Conservation (phyloP, 2,888 invertebrate genomes). For the Drosophila mimica region DNA sequence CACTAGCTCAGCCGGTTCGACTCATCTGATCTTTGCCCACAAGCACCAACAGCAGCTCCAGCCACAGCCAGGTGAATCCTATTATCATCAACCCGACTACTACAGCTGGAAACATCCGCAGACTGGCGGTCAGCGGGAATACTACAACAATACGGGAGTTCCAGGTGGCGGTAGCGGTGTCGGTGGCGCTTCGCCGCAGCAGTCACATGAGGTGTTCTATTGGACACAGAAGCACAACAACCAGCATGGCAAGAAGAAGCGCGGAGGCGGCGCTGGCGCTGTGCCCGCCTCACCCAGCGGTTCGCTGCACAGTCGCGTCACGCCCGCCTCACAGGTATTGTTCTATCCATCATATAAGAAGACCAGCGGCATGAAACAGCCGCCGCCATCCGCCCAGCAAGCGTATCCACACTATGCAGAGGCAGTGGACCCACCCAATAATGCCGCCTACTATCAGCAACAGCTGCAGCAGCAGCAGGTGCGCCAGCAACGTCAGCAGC, state of each 20-base stretch:
- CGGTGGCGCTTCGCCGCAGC: slow-evolving; percentile 66
- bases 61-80: slow-evolving; percentile 65
- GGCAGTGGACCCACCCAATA: slow-evolving; percentile 78
- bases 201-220: slow-evolving; percentile 83
- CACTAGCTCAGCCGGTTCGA: slow-evolving; percentile 84
- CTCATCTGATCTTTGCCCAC: slow-evolving; percentile 83
- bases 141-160: slow-evolving; percentile 65
- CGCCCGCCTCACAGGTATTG: slow-evolving; percentile 80
- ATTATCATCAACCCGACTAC: slow-evolving; percentile 82
- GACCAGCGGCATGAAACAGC: slow-evolving; percentile 67
- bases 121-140: slow-evolving; percentile 39
- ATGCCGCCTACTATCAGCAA: slow-evolving; percentile 73
- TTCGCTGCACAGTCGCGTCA: slow-evolving; percentile 81
- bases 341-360: slow-evolving; percentile 84
- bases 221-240: slow-evolving; percentile 84
- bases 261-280: slow-evolving; percentile 60
- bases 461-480: slow-evolving; percentile 66
- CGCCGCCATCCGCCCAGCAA: slow-evolving; percentile 48
- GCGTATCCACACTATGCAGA: slow-evolving; percentile 82
- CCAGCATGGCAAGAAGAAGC: slow-evolving; percentile 81
- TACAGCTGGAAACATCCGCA: slow-evolving; percentile 81
- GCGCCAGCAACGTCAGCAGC: slow-evolving; percentile 63
- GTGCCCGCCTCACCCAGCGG: slow-evolving; percentile 82
- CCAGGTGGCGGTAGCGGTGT: slow-evolving; percentile 24
- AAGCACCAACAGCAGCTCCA: slow-evolving; percentile 47